These are phyloP conservation scores for Solen grandis DNA, from an alignment of 1,140 invertebrate genomes.

Conservation along the genomic window DNA sequence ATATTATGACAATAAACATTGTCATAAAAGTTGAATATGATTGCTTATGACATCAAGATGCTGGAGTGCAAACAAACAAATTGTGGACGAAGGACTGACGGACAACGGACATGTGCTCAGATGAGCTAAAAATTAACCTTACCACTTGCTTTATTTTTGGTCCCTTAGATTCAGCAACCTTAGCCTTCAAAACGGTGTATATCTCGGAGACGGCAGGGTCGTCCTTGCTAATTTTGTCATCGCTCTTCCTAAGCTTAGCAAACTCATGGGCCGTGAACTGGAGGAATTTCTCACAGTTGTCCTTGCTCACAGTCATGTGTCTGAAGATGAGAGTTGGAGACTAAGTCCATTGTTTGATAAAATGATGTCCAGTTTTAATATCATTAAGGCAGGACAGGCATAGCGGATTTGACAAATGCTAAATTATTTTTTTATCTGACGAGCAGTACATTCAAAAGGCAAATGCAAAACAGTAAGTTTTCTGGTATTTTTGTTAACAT, in stretches of 20 bases:
- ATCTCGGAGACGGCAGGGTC: not conserved
- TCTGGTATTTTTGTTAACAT: too few species aligned
- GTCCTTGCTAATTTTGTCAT: constrained; percentile 16
- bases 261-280: constrained; percentile 37
- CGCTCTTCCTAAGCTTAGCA: constrained; percentile 21
- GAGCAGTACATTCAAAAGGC: too few species aligned
- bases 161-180: not conserved
- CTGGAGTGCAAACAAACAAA: too few species aligned
- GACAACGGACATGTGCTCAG: too few species aligned
- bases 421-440: too few species aligned
- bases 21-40: too few species aligned
- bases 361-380: not conserved
- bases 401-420: too few species aligned
- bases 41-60: too few species aligned
- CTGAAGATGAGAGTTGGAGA: constrained; percentile 10
- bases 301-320: constrained; percentile 37
- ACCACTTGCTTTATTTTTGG: not conserved
- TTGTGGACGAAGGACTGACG: too few species aligned
- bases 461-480: too few species aligned
- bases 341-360: not conserved
- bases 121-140: too few species aligned
- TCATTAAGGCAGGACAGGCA: not conserved
- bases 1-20: too few species aligned
- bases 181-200: not conserved
- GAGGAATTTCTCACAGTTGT: constrained; percentile 37